Base-by-base conservation (phyloP, 2,888 invertebrate genomes). In the Pseudococcus jackbeardsleyi region DNA sequence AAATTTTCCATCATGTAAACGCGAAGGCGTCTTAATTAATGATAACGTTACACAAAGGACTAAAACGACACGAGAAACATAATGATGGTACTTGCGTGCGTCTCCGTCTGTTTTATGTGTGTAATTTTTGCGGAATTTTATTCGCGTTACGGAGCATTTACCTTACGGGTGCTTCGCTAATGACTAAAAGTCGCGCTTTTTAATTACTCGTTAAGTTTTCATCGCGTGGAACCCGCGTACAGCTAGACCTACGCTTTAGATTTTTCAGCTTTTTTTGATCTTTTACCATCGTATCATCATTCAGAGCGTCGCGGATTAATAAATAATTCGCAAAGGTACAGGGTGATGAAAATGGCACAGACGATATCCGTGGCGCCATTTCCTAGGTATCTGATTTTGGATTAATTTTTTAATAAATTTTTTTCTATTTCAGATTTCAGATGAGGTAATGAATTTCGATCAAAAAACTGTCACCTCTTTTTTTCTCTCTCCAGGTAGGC, bases 131-230 rank as follows among this genome's bases (percentile, higher is more conserved):
- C 19, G 79, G 7, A 79, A 79, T 42, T 42, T 79, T 79, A 42
- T 79, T 79, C 79, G 79, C 79, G 42, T 79, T 42, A 79, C 42
- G 42, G 42, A 79, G 19, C 79, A 79, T 79, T 79, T 79, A 79
- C 79, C 79, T 79, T 79, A 79, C 79, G 79, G 79, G 79, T 79
- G 79, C 79, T 79, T 79, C 79, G 42, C 79, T 79, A 79, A 79
- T 79, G 79, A 79, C 79, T 79, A 79, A 79, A 79, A 42, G 79
- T 79, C 79, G 79, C 79, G 79, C 68, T 72, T 79, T 79, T 79
- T 79, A 79, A 79, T 79, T 79, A 79, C 79, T 79, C 79, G 79
- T 79, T 79, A 79, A 79, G 79, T 79, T 79, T 46, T 42, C 79
- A 42, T 42, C 79, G 59, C 59, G 79, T 79, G 11, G 42, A 42